These are phyloP conservation scores for Cremastinae sp. DNA, from an alignment of 2,888 invertebrate genomes.

Conservation along the genomic window DNA sequence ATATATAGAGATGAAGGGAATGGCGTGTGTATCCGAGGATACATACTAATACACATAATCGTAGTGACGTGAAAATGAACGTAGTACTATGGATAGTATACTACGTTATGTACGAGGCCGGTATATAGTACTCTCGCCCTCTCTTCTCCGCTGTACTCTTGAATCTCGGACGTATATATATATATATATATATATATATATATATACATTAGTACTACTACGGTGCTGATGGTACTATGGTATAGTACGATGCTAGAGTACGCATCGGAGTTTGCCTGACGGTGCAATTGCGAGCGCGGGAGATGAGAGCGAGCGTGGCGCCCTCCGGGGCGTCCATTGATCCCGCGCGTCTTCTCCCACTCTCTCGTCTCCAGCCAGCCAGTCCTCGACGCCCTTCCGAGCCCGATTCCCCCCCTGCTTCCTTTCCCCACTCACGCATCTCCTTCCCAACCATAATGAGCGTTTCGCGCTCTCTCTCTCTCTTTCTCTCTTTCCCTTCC, in stretches of 20 bases:
- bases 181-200: no score
- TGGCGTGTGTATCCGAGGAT: constrained; percentile 22
- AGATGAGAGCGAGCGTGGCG: constrained; percentile 66
- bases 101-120: constrained; percentile 33
- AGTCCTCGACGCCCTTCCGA: constrained; percentile 36
- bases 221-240: constrained; percentile 54
- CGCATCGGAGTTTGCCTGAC: constrained; percentile 35
- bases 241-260: constrained; percentile 53
- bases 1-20: constrained; percentile 9
- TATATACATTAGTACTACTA: no score
- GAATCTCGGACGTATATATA: constrained; percentile 56
- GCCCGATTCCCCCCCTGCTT: constrained; percentile 33
- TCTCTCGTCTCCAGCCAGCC: constrained; percentile 34
- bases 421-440: constrained; percentile 45
- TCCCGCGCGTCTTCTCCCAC: constrained; percentile 66
- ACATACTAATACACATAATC: constrained; percentile 41
- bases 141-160: constrained; percentile 24
- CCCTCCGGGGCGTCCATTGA: constrained; percentile 77
- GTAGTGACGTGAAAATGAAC: constrained; percentile 54
- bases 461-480: constrained; percentile 15
- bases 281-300: constrained; percentile 31
- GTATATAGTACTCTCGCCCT: constrained; percentile 23
- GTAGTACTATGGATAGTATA: constrained; percentile 58
- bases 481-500: neutral
- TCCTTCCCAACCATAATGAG: constrained; percentile 19